phyloP scores from a whole-genome alignment of 2,888 invertebrate genomes.

The Idaea straminata region DNA sequence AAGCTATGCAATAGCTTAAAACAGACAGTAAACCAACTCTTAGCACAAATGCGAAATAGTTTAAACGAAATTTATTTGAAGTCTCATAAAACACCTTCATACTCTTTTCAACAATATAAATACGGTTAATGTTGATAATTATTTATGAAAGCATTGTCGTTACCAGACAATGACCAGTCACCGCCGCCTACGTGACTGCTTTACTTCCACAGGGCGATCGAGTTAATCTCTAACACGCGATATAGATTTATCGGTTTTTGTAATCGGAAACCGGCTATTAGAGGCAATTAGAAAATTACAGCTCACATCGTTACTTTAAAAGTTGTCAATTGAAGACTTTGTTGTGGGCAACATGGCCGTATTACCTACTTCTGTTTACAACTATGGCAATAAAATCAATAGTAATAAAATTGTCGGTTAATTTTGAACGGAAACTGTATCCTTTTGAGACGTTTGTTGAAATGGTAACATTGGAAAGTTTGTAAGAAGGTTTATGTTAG shows the following conservation, averaged over 20 bases:
- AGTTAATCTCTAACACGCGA: conserved; percentile 28
- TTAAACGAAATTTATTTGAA: no score
- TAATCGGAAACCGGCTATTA: conserved; percentile 30
- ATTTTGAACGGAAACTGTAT: neutral
- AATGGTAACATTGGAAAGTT: neutral
- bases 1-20: no score
- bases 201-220: conserved; percentile 13
- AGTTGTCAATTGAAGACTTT: conserved; percentile 21
- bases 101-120: conserved; percentile 20
- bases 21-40: no score
- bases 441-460: neutral
- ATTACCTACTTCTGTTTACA: conserved; percentile 11
- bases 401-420: neutral
- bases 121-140: conserved; percentile 40
- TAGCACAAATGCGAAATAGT: no score
- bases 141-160: conserved; percentile 59
- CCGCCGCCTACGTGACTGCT: conserved; percentile 42
- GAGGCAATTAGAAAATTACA: conserved; percentile 31
- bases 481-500: neutral
- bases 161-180: conserved; percentile 50
- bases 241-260: conserved; percentile 32
- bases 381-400: neutral
- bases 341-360: conserved; percentile 7
- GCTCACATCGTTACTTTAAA: conserved; percentile 21
- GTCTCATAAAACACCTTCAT: neutral